Evolutionary conservation across 1,140 invertebrate species (phyloP), one percentile per base, ranked within the genome.

Genomic region (Cryptotermes secundus): DNA sequence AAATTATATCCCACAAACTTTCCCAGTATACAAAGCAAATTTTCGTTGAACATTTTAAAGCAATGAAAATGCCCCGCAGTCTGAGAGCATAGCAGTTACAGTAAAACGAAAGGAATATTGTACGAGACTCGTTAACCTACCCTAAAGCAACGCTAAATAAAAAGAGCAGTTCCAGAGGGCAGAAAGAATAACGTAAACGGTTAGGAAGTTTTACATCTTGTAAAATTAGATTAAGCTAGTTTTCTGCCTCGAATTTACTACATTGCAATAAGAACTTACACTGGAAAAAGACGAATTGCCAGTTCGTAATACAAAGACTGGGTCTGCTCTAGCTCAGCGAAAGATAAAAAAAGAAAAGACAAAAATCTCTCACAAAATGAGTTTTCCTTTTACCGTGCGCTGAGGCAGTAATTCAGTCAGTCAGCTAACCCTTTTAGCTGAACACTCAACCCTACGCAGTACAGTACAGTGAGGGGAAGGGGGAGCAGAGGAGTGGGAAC

Each of bases 331-430:
- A 9, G 59, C 59, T 72, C n/a, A 72, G 59, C 26, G 9, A n/a
- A 16, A 59, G 53, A 59, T 59, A 72, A 72, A 72, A n/a, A 72
- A 16, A 72, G 9, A 19, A 19, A 72, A 26, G 59, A 72, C 59
- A 72, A 72, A 72, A 72, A 72, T 72, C 59, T 72, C 59, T 72
- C 59, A 72, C 59, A 72, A 72, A 72, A 72, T 72, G 59, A 72
- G 59, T 72, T 72, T 72, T 72, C 59, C 26, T 72, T 49, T 72
- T 72, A n/a, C 59, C 59, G 59, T 72, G 9, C 19, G 53, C 16
- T 9, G 53, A 26, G 53, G 26, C 59, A 72, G 59, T 72, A 72
- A 72, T 31, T 31, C 59, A 72, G 26, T 31, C 9, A 59, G 53
- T 12, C 59, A 72, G 59, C 26, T 72, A 72, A 72, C n/a, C 26